A percentile compares a stretch with the other conserved stretches of the same genome.
Conservation (phyloP, 2,888 invertebrate genomes). For the Ormyrus labotus region DNA sequence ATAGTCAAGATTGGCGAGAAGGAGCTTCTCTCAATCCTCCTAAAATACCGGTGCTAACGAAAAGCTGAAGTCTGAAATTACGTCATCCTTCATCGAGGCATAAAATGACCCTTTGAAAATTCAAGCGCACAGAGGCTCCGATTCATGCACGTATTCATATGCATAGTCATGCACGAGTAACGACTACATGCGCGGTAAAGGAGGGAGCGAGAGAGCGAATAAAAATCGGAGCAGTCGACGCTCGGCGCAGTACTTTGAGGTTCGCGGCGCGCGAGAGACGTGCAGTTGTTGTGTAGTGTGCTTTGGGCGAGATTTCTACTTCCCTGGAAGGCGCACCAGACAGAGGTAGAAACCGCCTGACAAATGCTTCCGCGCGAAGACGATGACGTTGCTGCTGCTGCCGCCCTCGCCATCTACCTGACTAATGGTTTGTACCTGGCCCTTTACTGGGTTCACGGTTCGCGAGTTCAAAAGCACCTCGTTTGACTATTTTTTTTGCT, state of each 20-base stretch:
- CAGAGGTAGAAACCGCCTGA: too few species aligned
- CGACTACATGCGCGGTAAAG: not conserved
- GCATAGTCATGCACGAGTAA: not conserved
- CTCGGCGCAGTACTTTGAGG: not conserved
- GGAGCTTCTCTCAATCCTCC: too few species aligned
- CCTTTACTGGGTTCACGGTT: not conserved
- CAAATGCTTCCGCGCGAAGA: constrained; percentile 25
- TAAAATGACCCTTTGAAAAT: too few species aligned
- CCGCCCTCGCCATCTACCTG: constrained; percentile 3
- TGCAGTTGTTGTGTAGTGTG: not conserved
- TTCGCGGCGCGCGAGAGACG: not conserved
- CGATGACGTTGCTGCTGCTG: not conserved
- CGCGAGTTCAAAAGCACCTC: not conserved
- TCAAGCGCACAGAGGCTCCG: too few species aligned
- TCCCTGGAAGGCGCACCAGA: not conserved
- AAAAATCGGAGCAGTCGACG: constrained; percentile 41
- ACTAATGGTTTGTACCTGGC: constrained; percentile 26
- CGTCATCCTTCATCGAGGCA: too few species aligned
- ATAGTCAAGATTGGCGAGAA: too few species aligned
- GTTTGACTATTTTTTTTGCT: not conserved
- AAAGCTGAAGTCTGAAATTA: too few species aligned
- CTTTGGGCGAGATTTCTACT: too few species aligned
- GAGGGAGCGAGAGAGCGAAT: not conserved
- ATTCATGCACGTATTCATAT: not conserved
- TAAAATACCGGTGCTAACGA: too few species aligned